These are phyloP conservation scores for Corythoichthys haematopterus DNA, from an alignment of 2,113 vertebrate species.

Conservation along the genomic window DNA sequence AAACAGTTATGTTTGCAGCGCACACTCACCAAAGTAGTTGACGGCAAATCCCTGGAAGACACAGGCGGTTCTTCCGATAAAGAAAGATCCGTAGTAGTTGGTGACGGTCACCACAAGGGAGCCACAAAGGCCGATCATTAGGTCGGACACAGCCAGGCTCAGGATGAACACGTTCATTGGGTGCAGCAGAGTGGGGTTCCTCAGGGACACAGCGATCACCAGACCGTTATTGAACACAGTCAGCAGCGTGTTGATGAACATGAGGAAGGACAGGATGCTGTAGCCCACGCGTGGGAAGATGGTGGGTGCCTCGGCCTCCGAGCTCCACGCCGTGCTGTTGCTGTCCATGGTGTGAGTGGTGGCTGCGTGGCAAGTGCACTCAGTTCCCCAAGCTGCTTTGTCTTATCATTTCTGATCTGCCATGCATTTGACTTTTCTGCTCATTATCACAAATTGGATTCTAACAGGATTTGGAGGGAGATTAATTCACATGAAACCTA, in stretches of 20 bases:
- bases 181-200: constrained; percentile 58
- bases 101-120: constrained; percentile 64
- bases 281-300: constrained; percentile 61
- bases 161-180: constrained; percentile 62
- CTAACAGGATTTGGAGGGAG: constrained; percentile 51
- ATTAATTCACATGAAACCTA: constrained; percentile 43
- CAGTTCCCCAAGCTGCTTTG: constrained; percentile 1
- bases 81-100: constrained; percentile 64
- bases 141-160: constrained; percentile 63
- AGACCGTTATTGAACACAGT: constrained; percentile 66
- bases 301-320: constrained; percentile 27
- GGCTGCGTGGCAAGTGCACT: constrained; percentile 5
- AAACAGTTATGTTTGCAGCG: neutral
- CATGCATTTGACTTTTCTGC: constrained; percentile 48
- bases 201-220: constrained; percentile 54
- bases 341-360: constrained; percentile 40
- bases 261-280: constrained; percentile 66
- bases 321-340: constrained; percentile 32
- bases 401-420: constrained; percentile 49
- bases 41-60: constrained; percentile 66
- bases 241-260: constrained; percentile 62
- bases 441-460: constrained; percentile 51
- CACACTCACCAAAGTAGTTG: constrained; percentile 60
- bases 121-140: constrained; percentile 61
- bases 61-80: constrained; percentile 59